Evolutionary conservation across 1,140 invertebrate genomes (phyloP).

Genomic region (Dinoponera quadriceps): DNA sequence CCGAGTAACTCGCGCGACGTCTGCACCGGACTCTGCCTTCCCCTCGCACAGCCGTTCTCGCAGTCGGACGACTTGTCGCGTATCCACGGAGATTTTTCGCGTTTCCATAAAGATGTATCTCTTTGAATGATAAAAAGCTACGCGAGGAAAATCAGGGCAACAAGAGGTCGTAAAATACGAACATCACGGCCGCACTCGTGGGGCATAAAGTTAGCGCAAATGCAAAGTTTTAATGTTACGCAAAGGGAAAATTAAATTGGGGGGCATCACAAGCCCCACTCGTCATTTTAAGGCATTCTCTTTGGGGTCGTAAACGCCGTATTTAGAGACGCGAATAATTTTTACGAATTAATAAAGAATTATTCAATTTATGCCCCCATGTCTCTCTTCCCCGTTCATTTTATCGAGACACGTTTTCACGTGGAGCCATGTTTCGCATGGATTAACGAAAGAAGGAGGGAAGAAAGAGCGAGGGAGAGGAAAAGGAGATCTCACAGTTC

Average conservation of each 20-base stretch:
- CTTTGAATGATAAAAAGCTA: neutral
- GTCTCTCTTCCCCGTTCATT: neutral
- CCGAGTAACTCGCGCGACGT: neutral
- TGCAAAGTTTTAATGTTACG: constrained; percentile 40
- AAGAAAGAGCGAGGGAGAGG: too few relatives aligned
- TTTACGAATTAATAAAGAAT: constrained; percentile 44
- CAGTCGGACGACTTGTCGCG: too few relatives aligned
- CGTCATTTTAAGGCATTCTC: constrained; percentile 34
- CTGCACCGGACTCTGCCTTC: too few relatives aligned
- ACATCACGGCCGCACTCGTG: neutral
- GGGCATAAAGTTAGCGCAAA: constrained; percentile 10
- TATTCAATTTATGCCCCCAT: neutral
- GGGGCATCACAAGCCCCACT: constrained; percentile 21
- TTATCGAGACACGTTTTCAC: neutral
- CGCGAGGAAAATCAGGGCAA: neutral
- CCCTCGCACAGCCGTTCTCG: too few relatives aligned
- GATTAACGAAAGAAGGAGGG: neutral
- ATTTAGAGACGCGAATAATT: constrained; percentile 54
- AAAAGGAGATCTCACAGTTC: neutral
- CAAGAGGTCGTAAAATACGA: too few relatives aligned
- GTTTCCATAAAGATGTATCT: too few relatives aligned
- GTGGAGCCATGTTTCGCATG: neutral
- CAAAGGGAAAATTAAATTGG: constrained; percentile 49
- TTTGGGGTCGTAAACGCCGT: constrained; percentile 27
- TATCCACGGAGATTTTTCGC: too few relatives aligned